Percentiles rank a stretch among this genome's conserved stretches.
Evolutionary conservation across 2,797 vertebrate species (phyloP).

Genomic region (Jordanella pulchra): DNA sequence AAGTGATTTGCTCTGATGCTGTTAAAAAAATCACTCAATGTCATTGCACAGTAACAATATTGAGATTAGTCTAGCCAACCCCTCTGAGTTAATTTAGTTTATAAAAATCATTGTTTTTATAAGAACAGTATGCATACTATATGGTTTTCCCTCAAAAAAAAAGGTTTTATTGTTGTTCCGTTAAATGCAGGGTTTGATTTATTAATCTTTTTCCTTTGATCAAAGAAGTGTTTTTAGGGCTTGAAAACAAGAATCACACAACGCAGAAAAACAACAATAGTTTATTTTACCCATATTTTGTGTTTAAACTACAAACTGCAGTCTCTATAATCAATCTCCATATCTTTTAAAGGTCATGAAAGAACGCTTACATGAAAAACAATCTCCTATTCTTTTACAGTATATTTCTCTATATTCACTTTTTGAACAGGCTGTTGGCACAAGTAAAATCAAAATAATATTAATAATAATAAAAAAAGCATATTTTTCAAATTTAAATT

Average conservation of each 20-base stretch:
- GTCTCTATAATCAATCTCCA: slow-evolving; percentile 87
- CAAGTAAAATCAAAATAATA: slow-evolving; percentile 85
- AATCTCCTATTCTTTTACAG: slow-evolving; percentile 81
- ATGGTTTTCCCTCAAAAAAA: no score
- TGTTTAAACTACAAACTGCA: slow-evolving; percentile 98
- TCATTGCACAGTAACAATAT: background rate
- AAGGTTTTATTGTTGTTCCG: no score
- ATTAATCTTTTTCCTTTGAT: no score
- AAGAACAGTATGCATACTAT: background rate
- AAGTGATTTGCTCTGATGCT: no score
- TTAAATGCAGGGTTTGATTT: no score
- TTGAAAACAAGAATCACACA: slow-evolving; percentile 73
- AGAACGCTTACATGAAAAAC: slow-evolving; percentile 92
- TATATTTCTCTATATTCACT: slow-evolving; percentile 80
- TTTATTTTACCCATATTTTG: slow-evolving; percentile 99
- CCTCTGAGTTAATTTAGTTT: no score
- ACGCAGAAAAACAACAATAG: slow-evolving; percentile 89
- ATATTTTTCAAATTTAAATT: slow-evolving; percentile 75
- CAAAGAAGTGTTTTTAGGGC: no score
- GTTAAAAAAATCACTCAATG: no score
- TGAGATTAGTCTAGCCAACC: background rate
- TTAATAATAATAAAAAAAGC: slow-evolving; percentile 67
- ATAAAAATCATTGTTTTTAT: background rate
- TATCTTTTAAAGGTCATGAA: slow-evolving; percentile 92
- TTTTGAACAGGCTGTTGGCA: slow-evolving; percentile 90